phyloP scores from a whole-genome alignment of 2,113 vertebrate species.

The Albula glossodonta region DNA sequence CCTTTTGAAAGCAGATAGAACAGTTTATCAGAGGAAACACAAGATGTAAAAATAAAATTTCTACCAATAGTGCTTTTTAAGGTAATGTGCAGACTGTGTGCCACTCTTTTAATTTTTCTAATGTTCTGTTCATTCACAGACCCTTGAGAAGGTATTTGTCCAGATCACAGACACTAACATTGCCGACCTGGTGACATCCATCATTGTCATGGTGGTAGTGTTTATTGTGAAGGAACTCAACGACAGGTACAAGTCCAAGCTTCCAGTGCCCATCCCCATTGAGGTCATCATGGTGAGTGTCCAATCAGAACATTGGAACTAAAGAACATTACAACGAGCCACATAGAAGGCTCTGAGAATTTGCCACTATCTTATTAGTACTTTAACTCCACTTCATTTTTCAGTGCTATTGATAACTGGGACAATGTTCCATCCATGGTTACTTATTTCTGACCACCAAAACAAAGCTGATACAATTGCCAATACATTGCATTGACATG shows the following conservation, averaged over 20 bases:
- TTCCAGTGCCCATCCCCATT: slow-evolving; percentile 89
- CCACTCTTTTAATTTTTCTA: slow-evolving; percentile 10
- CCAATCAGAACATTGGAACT: no score
- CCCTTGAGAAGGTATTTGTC: slow-evolving; percentile 74
- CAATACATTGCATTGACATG: background rate
- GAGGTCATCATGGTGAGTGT: slow-evolving; percentile 89
- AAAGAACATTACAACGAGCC: background rate
- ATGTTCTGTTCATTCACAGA: slow-evolving; percentile 64
- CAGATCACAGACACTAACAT: slow-evolving; percentile 82
- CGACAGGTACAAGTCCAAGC: slow-evolving; percentile 83
- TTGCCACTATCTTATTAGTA: background rate
- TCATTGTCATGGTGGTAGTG: slow-evolving; percentile 81
- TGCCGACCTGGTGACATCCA: slow-evolving; percentile 83
- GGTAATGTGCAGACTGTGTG: slow-evolving; percentile 17
- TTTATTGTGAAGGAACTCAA: slow-evolving; percentile 90
- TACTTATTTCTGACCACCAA: background rate
- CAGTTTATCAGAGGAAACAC: background rate
- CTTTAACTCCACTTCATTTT: background rate
- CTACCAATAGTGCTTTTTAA: background rate
- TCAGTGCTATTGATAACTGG: background rate
- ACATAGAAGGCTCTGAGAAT: background rate
- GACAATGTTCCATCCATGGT: background rate
- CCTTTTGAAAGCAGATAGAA: background rate
- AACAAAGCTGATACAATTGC: background rate
- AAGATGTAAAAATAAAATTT: background rate